phyloP scores from a whole-genome alignment of 2,113 vertebrate genomes.

The Saguinus midas region DNA sequence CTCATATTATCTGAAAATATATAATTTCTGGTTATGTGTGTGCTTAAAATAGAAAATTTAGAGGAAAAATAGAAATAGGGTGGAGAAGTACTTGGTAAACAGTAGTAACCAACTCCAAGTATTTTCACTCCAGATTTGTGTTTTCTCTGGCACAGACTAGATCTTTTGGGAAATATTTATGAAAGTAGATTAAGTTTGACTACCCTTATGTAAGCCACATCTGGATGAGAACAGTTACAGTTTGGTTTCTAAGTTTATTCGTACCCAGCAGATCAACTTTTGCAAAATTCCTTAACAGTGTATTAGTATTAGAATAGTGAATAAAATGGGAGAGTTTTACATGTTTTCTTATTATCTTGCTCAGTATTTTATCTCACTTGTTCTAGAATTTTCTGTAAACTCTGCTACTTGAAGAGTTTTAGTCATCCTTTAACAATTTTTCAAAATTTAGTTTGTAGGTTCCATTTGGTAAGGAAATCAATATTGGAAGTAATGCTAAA shows the following conservation, averaged over 20 bases:
- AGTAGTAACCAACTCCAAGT: background rate
- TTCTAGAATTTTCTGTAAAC: constrained; percentile 41
- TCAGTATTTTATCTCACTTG: constrained; percentile 27
- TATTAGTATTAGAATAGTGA: constrained; percentile 58
- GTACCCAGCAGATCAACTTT: constrained; percentile 22
- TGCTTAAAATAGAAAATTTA: constrained; percentile 9
- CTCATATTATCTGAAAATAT: constrained; percentile 45
- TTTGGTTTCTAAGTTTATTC: constrained; percentile 49
- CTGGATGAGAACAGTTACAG: background rate
- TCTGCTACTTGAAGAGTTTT: constrained; percentile 29
- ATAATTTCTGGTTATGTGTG: background rate
- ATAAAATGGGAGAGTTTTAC: constrained; percentile 39
- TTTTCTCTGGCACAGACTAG: background rate
- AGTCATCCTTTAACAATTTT: constrained; percentile 6
- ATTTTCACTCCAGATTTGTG: constrained; percentile 5
- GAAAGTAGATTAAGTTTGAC: constrained; percentile 27
- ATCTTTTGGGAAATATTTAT: background rate
- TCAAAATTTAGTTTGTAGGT: constrained; percentile 47
- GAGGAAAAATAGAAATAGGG: constrained; percentile 18
- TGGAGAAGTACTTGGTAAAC: constrained; percentile 23
- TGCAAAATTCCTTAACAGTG: constrained; percentile 37
- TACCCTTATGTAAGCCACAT: background rate
- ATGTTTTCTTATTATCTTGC: constrained; percentile 22
- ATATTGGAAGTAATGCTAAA: constrained; percentile 50
- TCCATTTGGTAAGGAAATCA: constrained; percentile 53